phyloP scores from a whole-genome alignment of 92 coral and sea anemone genomes.

The Umimayanthus kanabou region DNA sequence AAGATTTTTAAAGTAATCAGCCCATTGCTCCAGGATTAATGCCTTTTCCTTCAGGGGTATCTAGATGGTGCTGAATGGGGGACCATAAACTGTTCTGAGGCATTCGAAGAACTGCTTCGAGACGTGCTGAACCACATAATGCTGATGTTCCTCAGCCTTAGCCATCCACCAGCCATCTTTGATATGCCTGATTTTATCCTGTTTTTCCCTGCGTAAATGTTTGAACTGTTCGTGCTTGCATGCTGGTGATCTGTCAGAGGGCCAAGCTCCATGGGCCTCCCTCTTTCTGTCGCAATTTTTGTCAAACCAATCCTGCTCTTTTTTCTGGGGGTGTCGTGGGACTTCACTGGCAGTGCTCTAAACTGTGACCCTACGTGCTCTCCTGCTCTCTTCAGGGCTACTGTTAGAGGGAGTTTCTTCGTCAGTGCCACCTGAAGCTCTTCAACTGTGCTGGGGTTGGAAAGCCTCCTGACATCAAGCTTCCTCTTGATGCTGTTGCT shows the following conservation, averaged over 20 bases:
- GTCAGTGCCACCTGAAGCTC: neutral
- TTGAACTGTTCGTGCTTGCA: neutral
- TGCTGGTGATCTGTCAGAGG: neutral
- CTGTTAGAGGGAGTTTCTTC: neutral
- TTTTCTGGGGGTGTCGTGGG: neutral
- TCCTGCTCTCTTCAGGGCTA: conserved; percentile 10
- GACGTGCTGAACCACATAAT: conserved; percentile 32
- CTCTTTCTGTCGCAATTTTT: neutral
- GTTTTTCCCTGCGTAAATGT: neutral
- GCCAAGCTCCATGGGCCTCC: conserved; percentile 19
- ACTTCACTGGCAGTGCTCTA: neutral
- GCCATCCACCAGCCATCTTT: conserved; percentile 37
- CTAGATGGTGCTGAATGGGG: neutral
- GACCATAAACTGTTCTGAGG: conserved; percentile 42
- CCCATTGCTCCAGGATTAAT: neutral
- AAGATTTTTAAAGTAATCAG: conserved; percentile 7
- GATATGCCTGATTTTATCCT: conserved; percentile 13
- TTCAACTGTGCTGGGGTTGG: neutral
- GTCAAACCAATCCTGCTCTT: conserved; percentile 11
- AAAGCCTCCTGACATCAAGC: neutral
- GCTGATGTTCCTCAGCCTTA: conserved; percentile 45
- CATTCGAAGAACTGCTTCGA: conserved; percentile 42
- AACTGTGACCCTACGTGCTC: conserved; percentile 4
- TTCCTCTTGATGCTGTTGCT: neutral
- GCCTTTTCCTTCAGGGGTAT: neutral